Evolutionary conservation across 1,140 invertebrate species (phyloP).

Genomic region (Rhyzopertha dominica): DNA sequence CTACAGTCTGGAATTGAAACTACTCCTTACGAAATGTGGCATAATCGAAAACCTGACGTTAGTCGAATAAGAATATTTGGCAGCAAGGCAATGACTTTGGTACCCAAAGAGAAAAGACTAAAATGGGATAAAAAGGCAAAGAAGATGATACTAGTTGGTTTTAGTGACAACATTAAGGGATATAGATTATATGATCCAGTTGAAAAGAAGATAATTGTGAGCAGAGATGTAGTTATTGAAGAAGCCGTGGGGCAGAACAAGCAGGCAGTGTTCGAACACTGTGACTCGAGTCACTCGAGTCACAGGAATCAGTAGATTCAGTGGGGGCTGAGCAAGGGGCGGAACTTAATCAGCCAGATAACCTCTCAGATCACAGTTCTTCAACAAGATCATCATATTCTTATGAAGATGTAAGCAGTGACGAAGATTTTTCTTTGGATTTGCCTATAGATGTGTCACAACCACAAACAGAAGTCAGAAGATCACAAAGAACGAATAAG

Average conservation of each 20-base stretch:
- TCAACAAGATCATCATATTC: no score
- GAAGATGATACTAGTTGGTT: conserved; percentile 30
- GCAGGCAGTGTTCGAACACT: no score
- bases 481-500: conserved; percentile 4
- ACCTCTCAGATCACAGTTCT: no score
- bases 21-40: conserved; percentile 30
- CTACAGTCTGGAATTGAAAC: conserved; percentile 17
- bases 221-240: conserved; percentile 36
- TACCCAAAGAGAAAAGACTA: conserved; percentile 28
- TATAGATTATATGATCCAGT: conserved; percentile 29
- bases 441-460: no score
- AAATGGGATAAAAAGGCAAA: conserved; percentile 33
- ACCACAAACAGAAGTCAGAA: neutral
- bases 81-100: conserved; percentile 32
- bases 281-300: no score
- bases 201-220: conserved; percentile 26
- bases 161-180: conserved; percentile 20
- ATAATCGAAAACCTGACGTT: conserved; percentile 31
- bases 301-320: no score
- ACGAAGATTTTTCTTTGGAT: no score
- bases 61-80: conserved; percentile 36
- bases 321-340: no score
- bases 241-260: no score
- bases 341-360: no score
- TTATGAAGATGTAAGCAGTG: no score